Conservation (phyloP, 2,113 vertebrate species). For the Phoxinus phoxinus region DNA sequence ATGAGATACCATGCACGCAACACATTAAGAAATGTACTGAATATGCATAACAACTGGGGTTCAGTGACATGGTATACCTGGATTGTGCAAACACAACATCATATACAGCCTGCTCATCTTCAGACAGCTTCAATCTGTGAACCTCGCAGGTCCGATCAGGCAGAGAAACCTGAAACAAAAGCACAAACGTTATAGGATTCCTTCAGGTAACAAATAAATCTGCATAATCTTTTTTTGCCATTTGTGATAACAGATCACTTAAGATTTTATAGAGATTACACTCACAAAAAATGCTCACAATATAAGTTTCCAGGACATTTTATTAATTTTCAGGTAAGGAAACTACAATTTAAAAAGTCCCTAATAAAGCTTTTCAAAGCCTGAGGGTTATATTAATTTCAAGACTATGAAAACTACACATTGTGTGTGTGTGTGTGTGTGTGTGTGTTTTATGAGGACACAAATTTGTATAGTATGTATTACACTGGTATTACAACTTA, state of each 20-base stretch:
- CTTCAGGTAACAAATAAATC: neutral
- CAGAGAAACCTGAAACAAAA: constrained; percentile 80
- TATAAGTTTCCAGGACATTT: no score
- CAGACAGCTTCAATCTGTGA: constrained; percentile 85
- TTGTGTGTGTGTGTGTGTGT: neutral
- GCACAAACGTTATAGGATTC: neutral
- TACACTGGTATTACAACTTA: no score
- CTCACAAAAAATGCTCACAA: no score
- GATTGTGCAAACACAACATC: constrained; percentile 88
- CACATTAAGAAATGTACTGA: neutral
- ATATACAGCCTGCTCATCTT: constrained; percentile 87
- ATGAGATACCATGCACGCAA: neutral
- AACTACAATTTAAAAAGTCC: neutral
- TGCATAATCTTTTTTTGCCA: neutral
- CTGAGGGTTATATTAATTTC: neutral
- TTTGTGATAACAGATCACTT: neutral
- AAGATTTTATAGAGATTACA: neutral
- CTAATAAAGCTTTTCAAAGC: neutral
- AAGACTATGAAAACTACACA: neutral
- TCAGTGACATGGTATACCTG: constrained; percentile 73
- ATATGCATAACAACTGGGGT: neutral
- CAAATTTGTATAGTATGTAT: no score
- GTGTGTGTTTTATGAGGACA: no score
- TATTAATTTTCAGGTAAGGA: neutral
- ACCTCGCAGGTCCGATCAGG: constrained; percentile 80